Percentiles rank a stretch among this genome's conserved stretches.
Evolutionary conservation across 2,113 vertebrate genomes (phyloP).

Genomic region (Dasypus novemcinctus): DNA sequence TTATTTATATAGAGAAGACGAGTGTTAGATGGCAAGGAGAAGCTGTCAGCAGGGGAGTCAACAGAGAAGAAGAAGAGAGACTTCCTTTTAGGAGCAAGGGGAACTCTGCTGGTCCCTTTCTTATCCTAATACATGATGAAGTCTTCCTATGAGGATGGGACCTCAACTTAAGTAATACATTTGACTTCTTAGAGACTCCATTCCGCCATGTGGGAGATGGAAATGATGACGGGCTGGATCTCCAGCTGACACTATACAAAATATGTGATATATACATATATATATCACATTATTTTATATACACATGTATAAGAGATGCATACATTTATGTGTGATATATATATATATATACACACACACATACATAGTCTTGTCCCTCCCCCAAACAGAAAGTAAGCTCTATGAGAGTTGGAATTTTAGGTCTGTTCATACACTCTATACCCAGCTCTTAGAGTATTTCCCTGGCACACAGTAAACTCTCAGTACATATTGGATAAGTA

Average conservation of each 20-base stretch:
- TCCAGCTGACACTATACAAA: not conserved
- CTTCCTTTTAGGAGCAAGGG: not conserved
- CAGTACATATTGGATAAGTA: not conserved
- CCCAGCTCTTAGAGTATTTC: not conserved
- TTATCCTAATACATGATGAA: not conserved
- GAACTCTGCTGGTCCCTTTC: not conserved
- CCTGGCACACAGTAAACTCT: not conserved
- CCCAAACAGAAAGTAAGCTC: not conserved
- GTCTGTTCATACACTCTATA: not conserved
- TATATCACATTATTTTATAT: not conserved
- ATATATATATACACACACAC: too few species aligned
- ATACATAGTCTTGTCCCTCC: not conserved
- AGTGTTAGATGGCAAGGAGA: not conserved
- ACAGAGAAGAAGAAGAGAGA: not conserved
- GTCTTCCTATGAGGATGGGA: fast-evolving
- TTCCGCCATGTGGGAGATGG: not conserved
- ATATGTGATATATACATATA: not conserved
- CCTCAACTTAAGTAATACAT: not conserved
- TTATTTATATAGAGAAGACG: not conserved
- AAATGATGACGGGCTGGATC: not conserved
- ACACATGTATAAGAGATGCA: too few species aligned
- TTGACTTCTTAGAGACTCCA: not conserved
- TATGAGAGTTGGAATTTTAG: not conserved
- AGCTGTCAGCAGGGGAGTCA: not conserved
- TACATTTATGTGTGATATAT: not conserved